phyloP scores from a whole-genome alignment of 2,888 invertebrate species.

The Nebria brevicollis region DNA sequence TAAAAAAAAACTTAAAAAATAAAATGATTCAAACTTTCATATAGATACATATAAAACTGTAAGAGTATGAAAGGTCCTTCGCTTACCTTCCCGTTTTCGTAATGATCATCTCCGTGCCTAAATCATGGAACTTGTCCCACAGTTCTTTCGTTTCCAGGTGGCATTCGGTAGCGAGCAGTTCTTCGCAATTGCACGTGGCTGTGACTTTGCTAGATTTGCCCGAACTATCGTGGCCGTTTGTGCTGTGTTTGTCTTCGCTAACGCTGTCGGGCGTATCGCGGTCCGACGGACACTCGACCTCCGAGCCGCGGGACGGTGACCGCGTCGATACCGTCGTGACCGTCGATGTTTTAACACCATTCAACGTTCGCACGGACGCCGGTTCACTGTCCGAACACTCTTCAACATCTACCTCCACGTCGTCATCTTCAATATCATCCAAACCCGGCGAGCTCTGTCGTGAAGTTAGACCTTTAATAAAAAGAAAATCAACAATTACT shows the following conservation, averaged over 20 bases:
- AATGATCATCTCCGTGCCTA: constrained; percentile 88
- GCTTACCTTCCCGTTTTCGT: constrained; percentile 83
- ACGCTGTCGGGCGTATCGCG: constrained; percentile 60
- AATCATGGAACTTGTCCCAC: constrained; percentile 82
- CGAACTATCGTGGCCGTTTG: constrained; percentile 41
- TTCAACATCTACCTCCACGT: constrained; percentile 69
- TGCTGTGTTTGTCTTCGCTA: constrained; percentile 55
- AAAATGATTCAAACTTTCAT: neutral
- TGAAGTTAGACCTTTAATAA: constrained; percentile 53
- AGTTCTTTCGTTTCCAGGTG: constrained; percentile 83
- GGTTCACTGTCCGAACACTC: constrained; percentile 69
- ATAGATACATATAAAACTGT: constrained; percentile 49
- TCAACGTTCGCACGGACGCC: constrained; percentile 55
- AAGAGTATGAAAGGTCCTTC: constrained; percentile 52
- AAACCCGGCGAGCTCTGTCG: constrained; percentile 62
- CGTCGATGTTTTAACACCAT: constrained; percentile 12
- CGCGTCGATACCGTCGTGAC: constrained; percentile 24
- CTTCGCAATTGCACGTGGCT: constrained; percentile 71
- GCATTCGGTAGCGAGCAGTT: constrained; percentile 73
- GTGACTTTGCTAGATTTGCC: constrained; percentile 41
- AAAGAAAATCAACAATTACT: no score
- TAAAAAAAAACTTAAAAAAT: no score
- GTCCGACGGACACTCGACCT: constrained; percentile 54
- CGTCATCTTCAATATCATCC: constrained; percentile 64
- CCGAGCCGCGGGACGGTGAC: constrained; percentile 37